Conservation (phyloP, 2,888 invertebrate genomes). For the Opisthograptis luteolata region DNA sequence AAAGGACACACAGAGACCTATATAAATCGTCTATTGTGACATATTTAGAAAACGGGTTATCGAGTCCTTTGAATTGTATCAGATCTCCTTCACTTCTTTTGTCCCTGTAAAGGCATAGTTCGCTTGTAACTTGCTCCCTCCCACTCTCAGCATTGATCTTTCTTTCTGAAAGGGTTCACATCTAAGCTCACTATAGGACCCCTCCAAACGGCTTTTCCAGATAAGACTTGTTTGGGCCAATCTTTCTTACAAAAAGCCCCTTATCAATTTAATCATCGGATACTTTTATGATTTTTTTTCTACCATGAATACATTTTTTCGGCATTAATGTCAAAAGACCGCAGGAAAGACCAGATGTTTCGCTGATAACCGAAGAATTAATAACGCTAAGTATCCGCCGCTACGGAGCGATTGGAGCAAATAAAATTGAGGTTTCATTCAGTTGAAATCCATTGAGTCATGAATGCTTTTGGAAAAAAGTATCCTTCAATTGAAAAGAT, state of each 20-base stretch:
- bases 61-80: not conserved
- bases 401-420: slow-evolving; percentile 39
- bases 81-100: not conserved
- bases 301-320: slow-evolving; percentile 38
- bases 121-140: slow-evolving; percentile 34
- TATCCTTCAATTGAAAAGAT: slow-evolving; percentile 34
- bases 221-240: slow-evolving; percentile 68
- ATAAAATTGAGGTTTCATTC: slow-evolving; percentile 41
- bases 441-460: slow-evolving; percentile 43
- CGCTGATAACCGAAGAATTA: slow-evolving; percentile 53
- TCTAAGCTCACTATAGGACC: slow-evolving; percentile 62
- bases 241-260: slow-evolving; percentile 57
- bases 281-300: slow-evolving; percentile 45
- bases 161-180: slow-evolving; percentile 67
- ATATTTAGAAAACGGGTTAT: not conserved
- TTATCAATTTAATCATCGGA: slow-evolving; percentile 74
- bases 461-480: slow-evolving; percentile 40
- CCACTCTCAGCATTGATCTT: slow-evolving; percentile 60
- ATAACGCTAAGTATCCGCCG: slow-evolving; percentile 57
- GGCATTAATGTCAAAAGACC: slow-evolving; percentile 48
- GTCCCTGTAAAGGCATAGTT: slow-evolving; percentile 6
- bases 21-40: not conserved
- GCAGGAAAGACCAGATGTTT: slow-evolving; percentile 41
- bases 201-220: slow-evolving; percentile 63
- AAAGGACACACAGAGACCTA: no score